Base-by-base conservation (phyloP, 1,140 invertebrate genomes). In the Saccostrea echinata region DNA sequence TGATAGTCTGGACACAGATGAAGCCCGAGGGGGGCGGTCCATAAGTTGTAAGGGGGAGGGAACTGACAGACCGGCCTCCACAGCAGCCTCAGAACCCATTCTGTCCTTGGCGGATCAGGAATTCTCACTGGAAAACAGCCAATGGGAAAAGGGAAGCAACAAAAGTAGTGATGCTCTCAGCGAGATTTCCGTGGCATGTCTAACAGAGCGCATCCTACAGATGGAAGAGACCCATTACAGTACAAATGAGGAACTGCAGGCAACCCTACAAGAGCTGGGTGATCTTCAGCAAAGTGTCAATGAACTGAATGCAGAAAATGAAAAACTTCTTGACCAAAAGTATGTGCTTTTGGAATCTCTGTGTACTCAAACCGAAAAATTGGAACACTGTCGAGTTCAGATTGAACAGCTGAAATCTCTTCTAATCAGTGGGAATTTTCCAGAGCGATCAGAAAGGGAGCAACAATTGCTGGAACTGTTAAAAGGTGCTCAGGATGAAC, bases 211-310 rank as follows among this genome's bases (percentile, higher is more conserved):
- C 92, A 98, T 98, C 90, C 96, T 98, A 91, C 98, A 98, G 95
- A 97, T 98, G 97, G 97, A 97, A 94, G 97, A 98, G 94, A 97
- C 97, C 24, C 97, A 97, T 92, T 97, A 97, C 93, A 97, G 97
- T 83, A 99, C 98, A n/a, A 98, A 97, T 93, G 98, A 99, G 95
- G 98, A 99, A 95, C 95, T 99, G 0, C 98, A 99, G 95, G 98
- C 98, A 0, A 99, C 98, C 0, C 95, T 99, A 68, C 98, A 98
- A 91, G 98, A 99, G 95, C 95, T 99, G 85, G 97, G 97, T 55
- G 98, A 99, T 94, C 95, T 99, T 53, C 98, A 96, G 94, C 96
- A 97, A 35, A 97, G 98, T 94, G 95, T 98, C 84, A 96, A 96
- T 12, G 98, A 98, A 92, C 96, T 98, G 3, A 97, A 98, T 93